Percentiles rank a stretch among this genome's conserved stretches.
Conservation (phyloP, 2,113 vertebrate species). For the Sitta europaea region DNA sequence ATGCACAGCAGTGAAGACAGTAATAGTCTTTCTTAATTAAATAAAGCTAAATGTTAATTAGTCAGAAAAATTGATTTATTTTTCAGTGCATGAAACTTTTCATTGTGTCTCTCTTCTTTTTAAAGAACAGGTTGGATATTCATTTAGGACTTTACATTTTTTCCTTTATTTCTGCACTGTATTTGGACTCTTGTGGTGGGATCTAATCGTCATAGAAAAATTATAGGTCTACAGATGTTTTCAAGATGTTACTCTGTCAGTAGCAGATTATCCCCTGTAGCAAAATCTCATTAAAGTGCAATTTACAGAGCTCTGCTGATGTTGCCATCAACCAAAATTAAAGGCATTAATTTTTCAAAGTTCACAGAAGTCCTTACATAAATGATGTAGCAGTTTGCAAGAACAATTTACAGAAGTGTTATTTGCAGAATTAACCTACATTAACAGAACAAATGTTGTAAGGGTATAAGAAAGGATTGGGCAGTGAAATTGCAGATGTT, state of each 20-base stretch:
- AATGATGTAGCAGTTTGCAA: slow-evolving; percentile 98
- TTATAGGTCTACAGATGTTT: slow-evolving; percentile 99
- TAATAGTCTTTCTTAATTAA: slow-evolving; percentile 87
- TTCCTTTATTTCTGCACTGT: slow-evolving; percentile 72
- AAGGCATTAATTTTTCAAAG: slow-evolving; percentile 99
- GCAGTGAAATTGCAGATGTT: slow-evolving; percentile 87
- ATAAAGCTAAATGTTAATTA: slow-evolving; percentile 87
- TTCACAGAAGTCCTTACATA: slow-evolving; percentile 97
- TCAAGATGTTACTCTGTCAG: slow-evolving; percentile 99
- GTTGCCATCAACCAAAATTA: slow-evolving; percentile 99
- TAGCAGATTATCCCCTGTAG: slow-evolving; percentile 99
- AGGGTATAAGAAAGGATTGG: slow-evolving; percentile 81
- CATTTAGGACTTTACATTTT: slow-evolving; percentile 71
- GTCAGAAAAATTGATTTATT: slow-evolving; percentile 83
- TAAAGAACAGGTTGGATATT: slow-evolving; percentile 77
- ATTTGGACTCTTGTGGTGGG: slow-evolving; percentile 82
- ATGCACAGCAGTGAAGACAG: slow-evolving; percentile 82
- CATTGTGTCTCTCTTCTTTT: slow-evolving; percentile 58
- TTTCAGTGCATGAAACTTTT: slow-evolving; percentile 71
- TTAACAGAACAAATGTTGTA: slow-evolving; percentile 89
- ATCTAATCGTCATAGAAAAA: slow-evolving; percentile 94
- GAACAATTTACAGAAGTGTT: slow-evolving; percentile 97
- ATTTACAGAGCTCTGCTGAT: slow-evolving; percentile 99
- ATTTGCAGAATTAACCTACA: slow-evolving; percentile 95
- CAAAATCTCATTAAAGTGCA: slow-evolving; percentile 99